Conservation (phyloP, 2,797 vertebrate species). For the Neostethus bicornis region DNA sequence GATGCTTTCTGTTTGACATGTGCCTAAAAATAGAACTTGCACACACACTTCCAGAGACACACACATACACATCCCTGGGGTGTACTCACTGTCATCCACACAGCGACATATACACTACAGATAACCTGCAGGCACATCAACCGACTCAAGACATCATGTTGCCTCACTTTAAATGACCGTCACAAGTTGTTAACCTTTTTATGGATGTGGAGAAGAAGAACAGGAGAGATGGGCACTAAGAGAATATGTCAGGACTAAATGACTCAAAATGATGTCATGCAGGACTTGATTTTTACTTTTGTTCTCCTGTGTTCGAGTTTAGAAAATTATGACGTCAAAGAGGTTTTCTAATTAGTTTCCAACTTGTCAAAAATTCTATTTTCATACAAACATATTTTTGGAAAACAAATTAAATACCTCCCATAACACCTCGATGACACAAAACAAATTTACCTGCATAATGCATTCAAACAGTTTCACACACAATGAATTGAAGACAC, state of each 20-base stretch:
- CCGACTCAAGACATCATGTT: conserved; percentile 51
- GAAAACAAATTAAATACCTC: neutral
- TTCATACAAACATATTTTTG: neutral
- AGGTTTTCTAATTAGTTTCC: too few species aligned
- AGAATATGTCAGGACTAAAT: neutral
- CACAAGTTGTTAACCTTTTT: conserved; percentile 47
- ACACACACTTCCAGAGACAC: conserved; percentile 22
- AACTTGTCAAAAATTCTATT: too few species aligned
- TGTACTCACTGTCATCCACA: conserved; percentile 59
- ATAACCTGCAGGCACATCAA: conserved; percentile 46
- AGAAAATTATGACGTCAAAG: neutral
- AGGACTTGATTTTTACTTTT: neutral
- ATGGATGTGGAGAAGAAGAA: neutral
- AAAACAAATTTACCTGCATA: too few species aligned
- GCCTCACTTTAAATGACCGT: conserved; percentile 48
- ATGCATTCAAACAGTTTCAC: too few species aligned
- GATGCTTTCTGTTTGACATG: conserved; percentile 67
- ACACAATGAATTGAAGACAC: too few species aligned
- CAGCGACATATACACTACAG: conserved; percentile 54
- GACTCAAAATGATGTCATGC: neutral
- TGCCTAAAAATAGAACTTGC: conserved; percentile 67
- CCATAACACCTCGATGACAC: too few species aligned
- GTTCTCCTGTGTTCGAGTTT: neutral
- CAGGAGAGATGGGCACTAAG: neutral
- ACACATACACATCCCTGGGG: conserved; percentile 52